Evolutionary conservation across 2,797 vertebrate species (phyloP).

Genomic region (Anolis apletophallus): DNA sequence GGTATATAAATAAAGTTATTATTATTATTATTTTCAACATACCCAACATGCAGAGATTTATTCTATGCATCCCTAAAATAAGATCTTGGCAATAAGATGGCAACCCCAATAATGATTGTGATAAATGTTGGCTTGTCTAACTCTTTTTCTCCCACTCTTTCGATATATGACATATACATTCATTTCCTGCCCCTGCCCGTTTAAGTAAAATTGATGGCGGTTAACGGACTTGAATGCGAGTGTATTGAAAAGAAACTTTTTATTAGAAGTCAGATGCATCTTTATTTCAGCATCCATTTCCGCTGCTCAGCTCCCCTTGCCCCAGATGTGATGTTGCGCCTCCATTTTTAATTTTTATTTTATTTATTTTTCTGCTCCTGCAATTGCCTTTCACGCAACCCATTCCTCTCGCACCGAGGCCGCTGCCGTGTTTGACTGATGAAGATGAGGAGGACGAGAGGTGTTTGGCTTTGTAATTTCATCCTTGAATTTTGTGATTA

Average conservation of each 20-base stretch:
- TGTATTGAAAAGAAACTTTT: slow-evolving; percentile 59
- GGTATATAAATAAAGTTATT: too few species aligned
- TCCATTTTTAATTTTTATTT: slow-evolving; percentile 5
- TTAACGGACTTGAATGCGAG: slow-evolving; percentile 56
- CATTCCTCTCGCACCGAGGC: slow-evolving; percentile 75
- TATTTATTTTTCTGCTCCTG: slow-evolving; percentile 64
- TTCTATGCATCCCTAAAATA: too few species aligned
- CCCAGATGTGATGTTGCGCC: slow-evolving; percentile 62
- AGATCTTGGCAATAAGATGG: not conserved
- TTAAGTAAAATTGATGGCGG: slow-evolving; percentile 49
- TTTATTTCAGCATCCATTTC: slow-evolving; percentile 74
- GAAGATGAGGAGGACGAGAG: slow-evolving; percentile 82
- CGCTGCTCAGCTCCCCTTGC: slow-evolving; percentile 70
- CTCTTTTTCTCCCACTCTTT: not conserved
- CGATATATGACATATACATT: not conserved
- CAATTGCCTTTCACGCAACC: slow-evolving; percentile 84
- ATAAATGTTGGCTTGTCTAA: not conserved
- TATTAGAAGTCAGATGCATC: slow-evolving; percentile 61
- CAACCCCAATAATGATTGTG: not conserved
- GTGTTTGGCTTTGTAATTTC: slow-evolving; percentile 97
- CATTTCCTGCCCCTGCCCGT: slow-evolving; percentile 18
- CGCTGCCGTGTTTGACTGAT: slow-evolving; percentile 71
- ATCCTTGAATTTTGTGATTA: slow-evolving; percentile 99
- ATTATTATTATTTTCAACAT: too few species aligned
- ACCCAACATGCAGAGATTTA: not conserved